Conservation (phyloP, 2,113 vertebrate species). For the Oreocharis arfaki region DNA sequence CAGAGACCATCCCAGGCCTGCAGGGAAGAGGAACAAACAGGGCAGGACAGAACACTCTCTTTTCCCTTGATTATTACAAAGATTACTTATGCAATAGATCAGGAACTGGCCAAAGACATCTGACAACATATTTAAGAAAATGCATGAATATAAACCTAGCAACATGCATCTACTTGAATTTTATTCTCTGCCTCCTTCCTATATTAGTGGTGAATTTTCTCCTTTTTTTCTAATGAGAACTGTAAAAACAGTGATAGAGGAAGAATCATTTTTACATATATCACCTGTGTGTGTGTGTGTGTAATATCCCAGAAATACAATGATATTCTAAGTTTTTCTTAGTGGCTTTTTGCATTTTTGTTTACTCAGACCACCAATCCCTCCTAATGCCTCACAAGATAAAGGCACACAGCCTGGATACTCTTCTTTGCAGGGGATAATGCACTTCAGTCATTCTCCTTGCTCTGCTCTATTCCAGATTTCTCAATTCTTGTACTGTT, state of each 20-base stretch:
- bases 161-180: background rate
- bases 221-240: background rate
- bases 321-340: background rate
- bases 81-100: background rate
- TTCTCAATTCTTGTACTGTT: background rate
- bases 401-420: background rate
- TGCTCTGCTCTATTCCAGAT: background rate
- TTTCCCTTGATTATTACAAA: background rate
- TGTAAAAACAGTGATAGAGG: background rate
- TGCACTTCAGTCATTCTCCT: background rate
- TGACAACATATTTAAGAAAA: background rate
- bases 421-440: background rate
- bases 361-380: background rate
- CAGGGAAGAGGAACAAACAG: background rate
- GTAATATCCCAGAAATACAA: background rate
- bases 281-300: no score
- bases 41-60: background rate
- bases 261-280: background rate
- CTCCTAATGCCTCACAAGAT: background rate
- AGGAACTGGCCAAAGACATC: background rate
- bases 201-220: background rate
- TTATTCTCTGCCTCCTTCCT: background rate
- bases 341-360: background rate
- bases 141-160: background rate
- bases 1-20: background rate